Base-by-base conservation (phyloP, 1,140 invertebrate genomes). In the Eciton burchellii region DNA sequence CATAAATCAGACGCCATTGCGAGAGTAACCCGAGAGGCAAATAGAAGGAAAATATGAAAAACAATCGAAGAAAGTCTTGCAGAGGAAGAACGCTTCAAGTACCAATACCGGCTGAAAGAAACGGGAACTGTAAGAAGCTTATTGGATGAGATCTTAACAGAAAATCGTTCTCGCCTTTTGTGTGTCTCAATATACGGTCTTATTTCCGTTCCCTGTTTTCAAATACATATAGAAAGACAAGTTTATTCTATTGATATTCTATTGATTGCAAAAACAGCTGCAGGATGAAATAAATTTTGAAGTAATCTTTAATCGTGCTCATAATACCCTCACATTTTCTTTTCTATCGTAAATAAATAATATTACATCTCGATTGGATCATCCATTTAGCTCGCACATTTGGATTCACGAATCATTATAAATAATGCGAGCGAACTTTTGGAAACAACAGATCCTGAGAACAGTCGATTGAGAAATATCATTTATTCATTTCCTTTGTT, bases 1-100 rank as follows among this genome's bases (percentile, higher is more conserved):
- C 35, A 77, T 77, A 68, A 79, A 79, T 79, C 63, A 49, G 26
- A 79, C n/a, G 49, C 35, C 49, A 54, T 43, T 26, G 60, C 35
- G 11, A 45, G 47, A 54, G 63, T 79, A 21, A 70, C 35, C 68
- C 16, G 12, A 24, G 14, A 35, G 9, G 5, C 21, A 70, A 70
- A 77, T 35, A 24, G 16, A 68, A 24, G 11, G 19, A 29, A 16
- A 47, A 66, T 65, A 45, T 41, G 29, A 62, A 62, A 60, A 60
- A n/a, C 12, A 41, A 19, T 62, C 35, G 35, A 35, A 26, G 16
- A 19, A 60, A 29, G 5, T 74, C 12, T 2, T n/a, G 4, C 12
- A 19, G 26, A 62, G n/a, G n/a, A 57, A 29, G 19, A 26, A 19
- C 11, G 16, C 45, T 45, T 19, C 52, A 9, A 3, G 5, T 19